Evolutionary conservation across 92 coral and sea anemone species (phyloP).

Genomic region (Chrysogorgia sp.): DNA sequence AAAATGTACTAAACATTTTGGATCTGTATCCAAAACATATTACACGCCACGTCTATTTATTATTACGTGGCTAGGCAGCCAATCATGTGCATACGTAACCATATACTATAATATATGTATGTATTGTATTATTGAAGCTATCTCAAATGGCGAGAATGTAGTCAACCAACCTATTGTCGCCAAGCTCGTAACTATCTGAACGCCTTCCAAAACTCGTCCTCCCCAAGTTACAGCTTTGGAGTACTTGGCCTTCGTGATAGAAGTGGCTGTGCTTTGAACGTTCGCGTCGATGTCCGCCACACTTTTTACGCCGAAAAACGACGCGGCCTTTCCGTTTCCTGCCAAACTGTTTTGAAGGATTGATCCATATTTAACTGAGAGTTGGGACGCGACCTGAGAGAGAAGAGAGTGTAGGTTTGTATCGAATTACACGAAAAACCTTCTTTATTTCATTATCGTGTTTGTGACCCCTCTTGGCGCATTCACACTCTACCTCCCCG

Average conservation of each 20-base stretch:
- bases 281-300: slow-evolving; percentile 1
- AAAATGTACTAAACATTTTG: too few species aligned
- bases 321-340: background rate
- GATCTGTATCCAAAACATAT: too few species aligned
- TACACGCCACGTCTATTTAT: too few species aligned
- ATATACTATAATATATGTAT: too few species aligned
- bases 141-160: too few species aligned
- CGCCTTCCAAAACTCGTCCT: background rate
- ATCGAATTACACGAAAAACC: too few species aligned
- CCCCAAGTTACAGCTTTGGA: background rate
- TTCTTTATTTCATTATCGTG: too few species aligned
- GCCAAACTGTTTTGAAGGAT: background rate
- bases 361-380: background rate
- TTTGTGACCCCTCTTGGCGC: too few species aligned
- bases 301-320: background rate
- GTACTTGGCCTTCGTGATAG: background rate
- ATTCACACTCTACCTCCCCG: too few species aligned
- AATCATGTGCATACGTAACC: too few species aligned
- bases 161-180: background rate
- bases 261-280: background rate
- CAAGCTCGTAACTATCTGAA: background rate
- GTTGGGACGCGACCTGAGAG: background rate
- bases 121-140: too few species aligned
- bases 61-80: too few species aligned
- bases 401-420: background rate